Conservation (phyloP, 2,113 vertebrate genomes). For the Myiozetetes cayanensis region DNA sequence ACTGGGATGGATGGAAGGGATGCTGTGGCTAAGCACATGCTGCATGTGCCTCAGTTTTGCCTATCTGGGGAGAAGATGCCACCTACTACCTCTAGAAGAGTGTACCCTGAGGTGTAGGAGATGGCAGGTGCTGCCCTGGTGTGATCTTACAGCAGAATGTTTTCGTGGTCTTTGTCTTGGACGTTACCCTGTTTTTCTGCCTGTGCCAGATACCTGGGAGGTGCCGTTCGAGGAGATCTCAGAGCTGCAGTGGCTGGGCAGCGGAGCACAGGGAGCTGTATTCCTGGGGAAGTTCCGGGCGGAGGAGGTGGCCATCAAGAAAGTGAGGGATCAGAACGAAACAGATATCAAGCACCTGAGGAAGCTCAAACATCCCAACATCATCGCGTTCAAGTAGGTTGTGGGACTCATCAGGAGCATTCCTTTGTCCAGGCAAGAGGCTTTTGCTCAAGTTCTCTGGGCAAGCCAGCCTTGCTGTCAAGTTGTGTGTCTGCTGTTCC, state of each 20-base stretch:
- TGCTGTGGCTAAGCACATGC: neutral
- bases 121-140: neutral
- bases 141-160: neutral
- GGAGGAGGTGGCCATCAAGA: constrained; percentile 98
- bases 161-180: neutral
- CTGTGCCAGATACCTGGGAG: constrained; percentile 91
- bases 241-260: constrained; percentile 97
- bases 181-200: neutral
- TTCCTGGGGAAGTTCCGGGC: constrained; percentile 94
- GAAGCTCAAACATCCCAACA: constrained; percentile 97
- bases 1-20: neutral
- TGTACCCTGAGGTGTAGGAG: neutral
- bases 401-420: neutral
- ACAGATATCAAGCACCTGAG: constrained; percentile 97
- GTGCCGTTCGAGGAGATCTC: constrained; percentile 98
- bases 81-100: neutral
- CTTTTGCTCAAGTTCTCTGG: rapidly evolving
- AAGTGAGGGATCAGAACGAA: constrained; percentile 97
- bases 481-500: neutral
- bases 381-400: constrained; percentile 97
- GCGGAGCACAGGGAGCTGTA: constrained; percentile 94
- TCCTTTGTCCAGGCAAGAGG: neutral
- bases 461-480: neutral
- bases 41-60: neutral
- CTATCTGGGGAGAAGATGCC: neutral